phyloP scores from a whole-genome alignment of 2,797 vertebrate species.

The Carcharodon carcharias region DNA sequence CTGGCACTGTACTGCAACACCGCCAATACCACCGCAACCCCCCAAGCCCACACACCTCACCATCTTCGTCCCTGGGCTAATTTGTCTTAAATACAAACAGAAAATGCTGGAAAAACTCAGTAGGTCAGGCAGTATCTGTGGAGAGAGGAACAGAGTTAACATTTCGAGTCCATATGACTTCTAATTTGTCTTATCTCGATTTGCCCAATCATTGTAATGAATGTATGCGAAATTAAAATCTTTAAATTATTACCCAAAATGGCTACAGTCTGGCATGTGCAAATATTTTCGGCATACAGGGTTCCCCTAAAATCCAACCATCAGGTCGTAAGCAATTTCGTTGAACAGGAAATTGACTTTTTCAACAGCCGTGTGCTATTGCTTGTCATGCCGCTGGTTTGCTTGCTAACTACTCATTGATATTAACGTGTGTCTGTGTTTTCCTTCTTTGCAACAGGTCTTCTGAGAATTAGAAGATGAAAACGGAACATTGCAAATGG shows the following conservation, averaged over 20 bases:
- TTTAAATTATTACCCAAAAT: not conserved
- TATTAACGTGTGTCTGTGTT: constrained; percentile 3
- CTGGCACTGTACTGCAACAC: not conserved
- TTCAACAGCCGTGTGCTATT: not conserved
- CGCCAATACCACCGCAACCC: not conserved
- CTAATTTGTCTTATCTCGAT: not conserved
- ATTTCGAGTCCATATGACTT: too few species aligned
- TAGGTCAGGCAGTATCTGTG: too few species aligned
- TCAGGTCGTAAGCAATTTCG: not conserved
- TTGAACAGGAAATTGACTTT: not conserved
- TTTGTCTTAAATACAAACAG: not conserved
- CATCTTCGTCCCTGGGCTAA: not conserved
- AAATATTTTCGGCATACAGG: not conserved
- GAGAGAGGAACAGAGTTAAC: too few species aligned
- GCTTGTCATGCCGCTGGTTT: too few species aligned
- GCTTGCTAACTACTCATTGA: not conserved
- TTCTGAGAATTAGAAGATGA: constrained; percentile 5
- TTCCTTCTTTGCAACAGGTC: constrained; percentile 11
- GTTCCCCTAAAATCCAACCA: not conserved
- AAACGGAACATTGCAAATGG: constrained; percentile 32
- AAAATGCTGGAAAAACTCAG: too few species aligned
- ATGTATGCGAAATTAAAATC: not conserved
- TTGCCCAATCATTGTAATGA: not conserved
- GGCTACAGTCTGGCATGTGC: not conserved
- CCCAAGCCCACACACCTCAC: not conserved